Base-by-base conservation (phyloP, 2,888 invertebrate species). In the Leptopterna dolabrata region DNA sequence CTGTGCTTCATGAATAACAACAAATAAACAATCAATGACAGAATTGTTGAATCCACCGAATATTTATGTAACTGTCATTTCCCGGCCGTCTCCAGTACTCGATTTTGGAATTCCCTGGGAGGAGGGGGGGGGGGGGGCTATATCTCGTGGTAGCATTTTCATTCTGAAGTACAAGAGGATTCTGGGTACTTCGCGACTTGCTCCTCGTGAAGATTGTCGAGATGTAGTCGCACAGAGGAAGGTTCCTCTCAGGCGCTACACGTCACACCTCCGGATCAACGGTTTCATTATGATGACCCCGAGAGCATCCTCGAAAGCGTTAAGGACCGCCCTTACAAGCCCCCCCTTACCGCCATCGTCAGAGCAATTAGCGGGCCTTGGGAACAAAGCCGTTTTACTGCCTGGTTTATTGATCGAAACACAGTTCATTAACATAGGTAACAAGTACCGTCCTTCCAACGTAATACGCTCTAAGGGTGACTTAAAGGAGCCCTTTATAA, bases 361-460 rank as follows among this genome's bases (percentile, higher is more conserved):
- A 83, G 36, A 83, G 83, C 83, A 83, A 83, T 83, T 83, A 63
- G 70, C 43, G 41, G 73, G 73, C 30, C 73, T 16, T 14, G 14
- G 70, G 83, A 43, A 78, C 78, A 78, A 78, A 78, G 78, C 78
- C 78, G 78, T 45, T 78, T 73, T 76, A 85, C 76, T 45, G 76
- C 76, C 41, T 76, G 70, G 86, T 78, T 86, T 86, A 86, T 86
- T 86, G 86, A 86, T 86, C 86, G 78, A 86, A 86, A 86, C 85
- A 73, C 86, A 76, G 76, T 78, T 86, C 86, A 86, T 86, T 78
- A 86, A 51, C 86, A 86, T 86, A 86, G 86, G 86, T 86, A 86
- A 86, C 86, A 78, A 86, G 76, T 83, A 83, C 71, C 63, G 63
- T 63, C 78, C 78, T 45, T 78, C 73, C 36, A 41, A 73, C 63